Base-by-base conservation (phyloP, 2,888 invertebrate species). In the Aelia acuminata region DNA sequence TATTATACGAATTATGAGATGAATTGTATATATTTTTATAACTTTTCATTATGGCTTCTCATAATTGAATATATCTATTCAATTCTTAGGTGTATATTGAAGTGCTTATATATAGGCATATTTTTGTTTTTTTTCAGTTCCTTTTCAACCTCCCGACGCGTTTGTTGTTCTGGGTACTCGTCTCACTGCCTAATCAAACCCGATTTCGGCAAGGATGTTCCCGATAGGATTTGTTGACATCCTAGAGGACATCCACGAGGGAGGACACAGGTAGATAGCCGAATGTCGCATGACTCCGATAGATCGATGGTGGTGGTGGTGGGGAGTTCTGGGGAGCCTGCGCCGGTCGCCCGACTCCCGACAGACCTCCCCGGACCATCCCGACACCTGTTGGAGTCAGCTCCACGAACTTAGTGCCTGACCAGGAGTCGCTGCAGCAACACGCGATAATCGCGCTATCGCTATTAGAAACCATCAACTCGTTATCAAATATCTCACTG, bases 321-420 rank as follows among this genome's bases (percentile, higher is more conserved):
- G 39, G 80, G 80, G 80, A 47, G 80, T 47, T 47, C n/a, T 47
- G 80, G 80, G 39, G 80, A 43, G 80, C 80, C 80, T 80, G 80
- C 80, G 80, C 80, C 80, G 43, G 80, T 15, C 39, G 31, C 43
- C 43, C 43, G 43, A 39, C n/a, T 43, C 15, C 80, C n/a, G 80
- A 80, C 80, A 80, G 80, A 80, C 39, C 80, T 35, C 39, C 80
- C 80, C 80, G 80, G 80, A 80, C 80, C 80, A 80, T 80, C 80
- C 80, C 80, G 80, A 80, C 80, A 80, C 80, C 80, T 80, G 80
- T 80, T 80, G 80, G 80, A 80, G 80, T 80, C 80, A 80, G 80
- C 80, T n/a, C 80, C 80, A 47, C 80, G 43, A 47, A 47, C 80
- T 80, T n/a, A 80, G 80, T 80, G 80, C n/a, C 80, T 80, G 80